These are phyloP conservation scores for Syncerus caffer DNA, from an alignment of 2,797 vertebrate species.

Conservation along the genomic window DNA sequence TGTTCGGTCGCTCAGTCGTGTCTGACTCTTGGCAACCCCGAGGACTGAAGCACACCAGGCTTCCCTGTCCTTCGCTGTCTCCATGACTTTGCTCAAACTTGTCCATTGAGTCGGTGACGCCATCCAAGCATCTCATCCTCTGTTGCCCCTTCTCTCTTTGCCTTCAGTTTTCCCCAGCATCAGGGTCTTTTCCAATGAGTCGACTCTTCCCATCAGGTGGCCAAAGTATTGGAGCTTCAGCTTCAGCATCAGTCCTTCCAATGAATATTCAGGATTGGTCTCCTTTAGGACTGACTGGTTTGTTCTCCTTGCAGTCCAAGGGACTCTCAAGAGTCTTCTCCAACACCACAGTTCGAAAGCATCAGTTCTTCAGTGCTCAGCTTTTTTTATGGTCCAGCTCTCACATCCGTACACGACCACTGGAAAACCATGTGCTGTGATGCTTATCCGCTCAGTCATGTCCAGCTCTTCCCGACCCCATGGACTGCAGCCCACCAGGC, in stretches of 20 bases:
- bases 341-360: neutral
- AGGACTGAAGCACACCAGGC: neutral
- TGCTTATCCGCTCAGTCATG: accelerated
- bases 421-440: neutral
- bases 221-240: neutral
- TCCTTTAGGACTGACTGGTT: neutral
- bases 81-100: neutral
- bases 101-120: neutral
- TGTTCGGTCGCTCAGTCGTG: accelerated
- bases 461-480: accelerated
- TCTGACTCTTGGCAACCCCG: neutral
- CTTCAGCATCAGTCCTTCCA: neutral
- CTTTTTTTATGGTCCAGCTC: neutral
- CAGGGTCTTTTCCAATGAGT: neutral
- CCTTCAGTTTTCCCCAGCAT: neutral
- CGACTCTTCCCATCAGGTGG: neutral
- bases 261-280: neutral
- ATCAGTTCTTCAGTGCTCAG: neutral
- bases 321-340: neutral
- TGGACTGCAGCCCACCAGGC: neutral
- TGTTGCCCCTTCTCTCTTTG: neutral
- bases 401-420: accelerated
- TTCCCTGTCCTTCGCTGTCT: neutral
- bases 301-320: neutral
- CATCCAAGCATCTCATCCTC: neutral